Evolutionary conservation across 1,140 invertebrate genomes (phyloP).

Genomic region (Campodea augens): DNA sequence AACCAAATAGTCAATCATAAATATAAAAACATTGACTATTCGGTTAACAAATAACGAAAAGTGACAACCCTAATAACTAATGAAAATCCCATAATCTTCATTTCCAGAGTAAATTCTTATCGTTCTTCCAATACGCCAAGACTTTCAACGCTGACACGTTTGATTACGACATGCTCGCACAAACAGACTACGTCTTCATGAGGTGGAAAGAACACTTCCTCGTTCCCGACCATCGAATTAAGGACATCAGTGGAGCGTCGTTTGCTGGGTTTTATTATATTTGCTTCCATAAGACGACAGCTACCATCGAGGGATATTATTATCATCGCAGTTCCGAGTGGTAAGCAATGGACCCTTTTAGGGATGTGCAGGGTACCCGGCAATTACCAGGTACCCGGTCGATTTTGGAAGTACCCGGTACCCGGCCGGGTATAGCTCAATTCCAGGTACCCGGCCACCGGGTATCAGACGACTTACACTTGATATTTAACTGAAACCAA

Average conservation of each 20-base stretch:
- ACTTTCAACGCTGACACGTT: conserved; percentile 87
- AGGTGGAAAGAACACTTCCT: conserved; percentile 90
- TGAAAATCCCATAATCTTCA: too few relatives aligned
- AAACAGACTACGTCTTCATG: conserved; percentile 89
- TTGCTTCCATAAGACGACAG: conserved; percentile 87
- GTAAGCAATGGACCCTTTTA: conserved; percentile 31
- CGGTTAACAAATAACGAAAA: too few relatives aligned
- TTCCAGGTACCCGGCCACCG: too few relatives aligned
- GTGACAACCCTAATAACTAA: too few relatives aligned
- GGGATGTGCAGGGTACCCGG: too few relatives aligned
- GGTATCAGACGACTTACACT: too few relatives aligned
- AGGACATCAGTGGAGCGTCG: conserved; percentile 87
- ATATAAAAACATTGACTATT: too few relatives aligned
- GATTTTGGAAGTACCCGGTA: too few relatives aligned
- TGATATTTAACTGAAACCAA: too few relatives aligned
- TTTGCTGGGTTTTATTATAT: conserved; percentile 98
- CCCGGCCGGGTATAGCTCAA: too few relatives aligned
- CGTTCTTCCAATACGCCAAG: conserved; percentile 70
- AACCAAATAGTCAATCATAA: too few relatives aligned
- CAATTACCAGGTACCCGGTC: too few relatives aligned
- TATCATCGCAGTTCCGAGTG: conserved; percentile 91
- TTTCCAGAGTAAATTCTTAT: conserved; percentile 54
- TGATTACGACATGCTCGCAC: conserved; percentile 73
- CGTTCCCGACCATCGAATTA: conserved; percentile 89
- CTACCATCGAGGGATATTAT: conserved; percentile 90